These are phyloP conservation scores for Girardinichthys multiradiatus DNA, from an alignment of 2,113 vertebrate genomes.

Conservation along the genomic window DNA sequence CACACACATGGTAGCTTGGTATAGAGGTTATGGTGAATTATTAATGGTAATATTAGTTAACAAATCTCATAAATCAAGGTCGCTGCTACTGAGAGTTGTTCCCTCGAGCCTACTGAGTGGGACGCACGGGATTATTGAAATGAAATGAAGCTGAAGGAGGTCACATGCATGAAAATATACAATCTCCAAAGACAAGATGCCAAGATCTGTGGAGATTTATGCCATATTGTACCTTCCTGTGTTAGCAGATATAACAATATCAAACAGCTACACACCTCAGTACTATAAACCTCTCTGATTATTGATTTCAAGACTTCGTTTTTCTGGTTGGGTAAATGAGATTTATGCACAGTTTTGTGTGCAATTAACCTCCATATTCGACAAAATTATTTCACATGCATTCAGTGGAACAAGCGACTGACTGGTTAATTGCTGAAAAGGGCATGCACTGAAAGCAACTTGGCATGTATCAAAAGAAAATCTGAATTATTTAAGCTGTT, in stretches of 20 bases:
- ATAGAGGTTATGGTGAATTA: constrained; percentile 38
- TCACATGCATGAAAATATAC: constrained; percentile 50
- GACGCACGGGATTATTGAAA: constrained; percentile 53
- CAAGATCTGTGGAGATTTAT: constrained; percentile 4
- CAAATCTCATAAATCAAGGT: constrained; percentile 32
- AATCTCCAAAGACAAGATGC: constrained; percentile 26
- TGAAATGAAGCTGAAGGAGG: constrained; percentile 48
- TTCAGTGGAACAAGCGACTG: constrained; percentile 1
- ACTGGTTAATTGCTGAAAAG: neutral
- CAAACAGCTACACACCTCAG: neutral
- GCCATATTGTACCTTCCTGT: constrained; percentile 10
- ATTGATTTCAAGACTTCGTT: neutral
- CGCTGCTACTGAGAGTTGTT: constrained; percentile 30
- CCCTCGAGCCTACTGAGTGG: constrained; percentile 35
- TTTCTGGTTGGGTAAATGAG: neutral
- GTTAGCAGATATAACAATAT: neutral
- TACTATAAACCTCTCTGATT: neutral
- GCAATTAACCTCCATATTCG: neutral
- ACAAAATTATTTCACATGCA: neutral
- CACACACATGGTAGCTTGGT: constrained; percentile 45
- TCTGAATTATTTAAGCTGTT: neutral
- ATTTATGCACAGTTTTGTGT: neutral
- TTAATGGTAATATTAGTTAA: constrained; percentile 46
- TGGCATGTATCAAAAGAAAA: neutral
- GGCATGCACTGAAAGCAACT: neutral